Evolutionary conservation across 1,140 invertebrate genomes (phyloP).

Genomic region (Bombus fervidus): DNA sequence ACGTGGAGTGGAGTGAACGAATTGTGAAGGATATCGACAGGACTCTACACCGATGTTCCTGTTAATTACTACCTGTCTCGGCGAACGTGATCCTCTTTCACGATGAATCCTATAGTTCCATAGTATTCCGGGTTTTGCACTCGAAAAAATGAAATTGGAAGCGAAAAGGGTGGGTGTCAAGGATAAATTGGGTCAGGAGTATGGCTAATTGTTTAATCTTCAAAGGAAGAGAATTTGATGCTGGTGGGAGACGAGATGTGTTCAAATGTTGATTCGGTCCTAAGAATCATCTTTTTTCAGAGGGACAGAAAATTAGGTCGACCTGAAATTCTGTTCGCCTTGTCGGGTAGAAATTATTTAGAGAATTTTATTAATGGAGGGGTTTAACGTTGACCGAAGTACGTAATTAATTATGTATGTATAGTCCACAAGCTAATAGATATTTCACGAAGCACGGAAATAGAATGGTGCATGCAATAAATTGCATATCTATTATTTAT

Average conservation of each 20-base stretch:
- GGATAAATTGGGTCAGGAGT: constrained; percentile 7
- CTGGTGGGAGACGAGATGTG: neutral
- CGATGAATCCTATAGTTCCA: neutral
- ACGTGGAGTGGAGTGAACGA: neutral
- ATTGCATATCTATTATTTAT: neutral
- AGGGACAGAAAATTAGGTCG: neutral
- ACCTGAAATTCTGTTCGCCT: neutral
- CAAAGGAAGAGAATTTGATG: neutral
- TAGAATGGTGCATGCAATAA: neutral
- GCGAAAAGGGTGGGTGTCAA: neutral
- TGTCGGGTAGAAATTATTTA: neutral
- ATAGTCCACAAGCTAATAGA: neutral
- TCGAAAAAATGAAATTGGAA: constrained; percentile 26
- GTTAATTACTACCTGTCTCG: constrained; percentile 18
- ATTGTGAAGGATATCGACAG: constrained; percentile 1
- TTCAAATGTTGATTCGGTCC: neutral
- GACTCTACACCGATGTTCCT: neutral
- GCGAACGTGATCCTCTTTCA: neutral
- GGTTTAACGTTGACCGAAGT: neutral
- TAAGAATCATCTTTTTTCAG: too few relatives aligned
- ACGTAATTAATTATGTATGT: neutral
- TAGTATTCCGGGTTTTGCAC: neutral
- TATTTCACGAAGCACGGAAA: neutral
- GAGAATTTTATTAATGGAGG: neutral
- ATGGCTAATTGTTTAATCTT: constrained; percentile 25